Base-by-base conservation (phyloP, 2,888 invertebrate genomes). In the Fragum whitleyi region DNA sequence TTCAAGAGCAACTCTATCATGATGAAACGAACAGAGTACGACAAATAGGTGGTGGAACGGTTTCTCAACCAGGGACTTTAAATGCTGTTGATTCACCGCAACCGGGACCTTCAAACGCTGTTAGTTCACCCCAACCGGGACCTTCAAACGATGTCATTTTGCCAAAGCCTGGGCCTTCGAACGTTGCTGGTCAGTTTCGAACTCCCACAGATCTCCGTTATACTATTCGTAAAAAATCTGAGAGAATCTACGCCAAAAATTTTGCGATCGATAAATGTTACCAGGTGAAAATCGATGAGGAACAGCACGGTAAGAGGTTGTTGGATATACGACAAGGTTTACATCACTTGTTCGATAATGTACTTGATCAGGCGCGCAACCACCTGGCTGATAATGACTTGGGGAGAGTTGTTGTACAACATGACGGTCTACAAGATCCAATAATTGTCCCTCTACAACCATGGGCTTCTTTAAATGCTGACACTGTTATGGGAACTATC, bases 391-490 rank as follows among this genome's bases (percentile, higher is more conserved):
- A 51, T 32, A 73, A 73, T 23, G 77, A 81, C 19, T 47, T 81
- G 3, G 73, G 77, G 16, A 23, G 77, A 0, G 42, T 81, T 11
- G 65, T 81, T 7, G 70, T 77, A 5, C 62, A 81, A 11, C 81
- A 81, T 39, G 42, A 68, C 1, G 57, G 62, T 16, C 55, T 81
- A 28, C 73, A 81, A 39, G 70, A 77, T 51, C 75, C 83, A 1
- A 75, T 83, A 2, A 74, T 83, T 6, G 79, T 83, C 21, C 83
- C 77, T 21, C 73, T 79, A 14, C 79, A 79, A n/a, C 42, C 71
- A 7, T 72, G 79, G 85, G 77, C 71, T 39, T 32, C 74, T 26
- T 61, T 75, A n/a, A 39, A 79, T 28, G 74, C 74, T 2, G 42
- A 62, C 19, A 67, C 11, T 1, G 65, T 74, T 0, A 74, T 74